These are phyloP conservation scores for Fragum sueziense DNA, from an alignment of 2,888 invertebrate genomes.

Conservation along the genomic window DNA sequence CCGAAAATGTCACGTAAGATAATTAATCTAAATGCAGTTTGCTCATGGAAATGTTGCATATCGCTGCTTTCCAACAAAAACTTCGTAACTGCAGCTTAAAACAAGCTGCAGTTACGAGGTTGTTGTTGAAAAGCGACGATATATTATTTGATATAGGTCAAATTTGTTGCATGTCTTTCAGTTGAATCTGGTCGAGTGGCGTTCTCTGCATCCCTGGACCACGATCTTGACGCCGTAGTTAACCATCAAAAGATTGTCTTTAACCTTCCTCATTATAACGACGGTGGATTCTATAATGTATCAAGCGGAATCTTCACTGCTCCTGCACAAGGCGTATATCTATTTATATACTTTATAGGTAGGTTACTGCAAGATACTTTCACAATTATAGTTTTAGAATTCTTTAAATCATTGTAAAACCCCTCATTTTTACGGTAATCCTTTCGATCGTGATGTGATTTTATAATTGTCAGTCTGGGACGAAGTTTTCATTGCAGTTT, in stretches of 20 bases:
- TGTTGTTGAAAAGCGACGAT: not conserved
- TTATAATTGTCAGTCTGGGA: too few relatives aligned
- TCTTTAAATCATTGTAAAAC: too few relatives aligned
- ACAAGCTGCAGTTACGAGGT: too few relatives aligned
- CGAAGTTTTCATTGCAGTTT: too few relatives aligned
- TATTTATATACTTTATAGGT: constrained; percentile 40
- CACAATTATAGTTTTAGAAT: too few relatives aligned
- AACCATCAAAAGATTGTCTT: constrained; percentile 19
- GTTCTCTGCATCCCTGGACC: constrained; percentile 24
- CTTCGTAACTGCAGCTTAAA: not conserved
- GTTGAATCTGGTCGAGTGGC: constrained; percentile 13
- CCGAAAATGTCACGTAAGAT: not conserved
- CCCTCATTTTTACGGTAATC: too few relatives aligned
- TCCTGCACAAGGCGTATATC: constrained; percentile 19
- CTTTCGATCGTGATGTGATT: too few relatives aligned
- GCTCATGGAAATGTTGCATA: not conserved
- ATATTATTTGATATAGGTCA: not conserved
- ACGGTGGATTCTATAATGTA: not conserved
- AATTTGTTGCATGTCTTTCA: not conserved
- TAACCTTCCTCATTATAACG: constrained; percentile 8
- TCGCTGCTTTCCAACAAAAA: not conserved
- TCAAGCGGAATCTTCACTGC: constrained; percentile 19
- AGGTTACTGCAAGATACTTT: too few relatives aligned
- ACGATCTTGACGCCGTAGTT: constrained; percentile 24
- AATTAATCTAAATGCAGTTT: not conserved